A percentile compares a stretch with the other conserved stretches of the same genome.
Evolutionary conservation across 2,888 invertebrate species (phyloP).

Genomic region (Myopa tessellatipennis): DNA sequence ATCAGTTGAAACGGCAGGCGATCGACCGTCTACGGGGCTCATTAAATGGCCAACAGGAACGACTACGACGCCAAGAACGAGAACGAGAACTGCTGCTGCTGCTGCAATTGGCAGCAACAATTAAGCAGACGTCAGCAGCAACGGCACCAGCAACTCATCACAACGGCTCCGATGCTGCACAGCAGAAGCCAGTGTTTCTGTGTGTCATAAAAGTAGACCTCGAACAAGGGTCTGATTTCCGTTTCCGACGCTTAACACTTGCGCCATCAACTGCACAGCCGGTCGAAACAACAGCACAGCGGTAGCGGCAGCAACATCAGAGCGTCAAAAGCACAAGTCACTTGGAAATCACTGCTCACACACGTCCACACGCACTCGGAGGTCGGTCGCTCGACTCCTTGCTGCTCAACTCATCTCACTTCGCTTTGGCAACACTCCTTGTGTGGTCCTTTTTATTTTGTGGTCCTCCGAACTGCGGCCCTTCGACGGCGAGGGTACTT

Average conservation of each 20-base stretch:
- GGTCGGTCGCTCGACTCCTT: no score
- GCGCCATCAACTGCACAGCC: conserved; percentile 37
- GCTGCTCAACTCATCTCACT: background rate
- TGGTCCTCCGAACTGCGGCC: no score
- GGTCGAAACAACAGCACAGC: background rate
- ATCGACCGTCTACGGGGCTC: background rate
- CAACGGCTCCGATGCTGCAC: background rate
- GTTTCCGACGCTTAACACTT: conserved; percentile 32
- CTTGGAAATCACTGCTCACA: no score
- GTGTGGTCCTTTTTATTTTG: no score
- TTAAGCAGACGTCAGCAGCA: conserved; percentile 21
- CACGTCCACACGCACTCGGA: no score
- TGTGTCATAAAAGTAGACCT: conserved; percentile 18
- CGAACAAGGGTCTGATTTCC: conserved; percentile 18
- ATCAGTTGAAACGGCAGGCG: conserved; percentile 21
- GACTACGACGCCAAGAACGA: background rate
- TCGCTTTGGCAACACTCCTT: no score
- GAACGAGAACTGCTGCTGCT: background rate
- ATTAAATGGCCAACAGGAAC: conserved; percentile 10
- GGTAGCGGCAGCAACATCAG: background rate
- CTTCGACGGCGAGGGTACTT: background rate
- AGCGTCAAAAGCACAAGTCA: no score
- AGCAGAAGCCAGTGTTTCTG: background rate
- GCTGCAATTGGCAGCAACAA: conserved; percentile 37
- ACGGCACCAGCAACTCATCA: conserved; percentile 24